phyloP scores from a whole-genome alignment of 2,888 invertebrate genomes.

The Synergus laeviventris region DNA sequence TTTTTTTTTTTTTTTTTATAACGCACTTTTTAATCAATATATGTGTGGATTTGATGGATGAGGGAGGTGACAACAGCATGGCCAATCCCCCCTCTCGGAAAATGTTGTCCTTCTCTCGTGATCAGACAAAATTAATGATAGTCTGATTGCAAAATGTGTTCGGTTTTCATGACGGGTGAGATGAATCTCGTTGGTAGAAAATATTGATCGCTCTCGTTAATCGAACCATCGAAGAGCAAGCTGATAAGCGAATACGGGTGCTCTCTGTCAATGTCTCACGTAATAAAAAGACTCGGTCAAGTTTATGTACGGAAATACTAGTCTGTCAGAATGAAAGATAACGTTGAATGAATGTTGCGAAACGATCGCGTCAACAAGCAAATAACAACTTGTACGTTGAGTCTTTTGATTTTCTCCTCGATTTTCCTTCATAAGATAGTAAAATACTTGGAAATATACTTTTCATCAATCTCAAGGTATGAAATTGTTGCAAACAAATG shows the following conservation, averaged over 20 bases:
- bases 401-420: not conserved
- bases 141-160: not conserved
- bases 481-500: too few species aligned
- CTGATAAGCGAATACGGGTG: slow-evolving; percentile 21
- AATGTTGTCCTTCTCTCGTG: not conserved
- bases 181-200: not conserved
- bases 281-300: slow-evolving; percentile 7
- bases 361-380: not conserved
- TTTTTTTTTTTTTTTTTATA: too few species aligned
- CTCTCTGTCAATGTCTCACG: slow-evolving; percentile 29
- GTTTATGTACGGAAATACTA: slow-evolving; percentile 6
- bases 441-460: too few species aligned
- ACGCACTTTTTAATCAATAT: too few species aligned
- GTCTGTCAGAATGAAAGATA: not conserved
- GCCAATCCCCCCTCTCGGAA: not conserved
- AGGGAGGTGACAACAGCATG: not conserved
- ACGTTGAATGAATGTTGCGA: not conserved
- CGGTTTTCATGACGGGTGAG: not conserved
- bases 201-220: slow-evolving; percentile 18
- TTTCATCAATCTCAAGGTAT: too few species aligned
- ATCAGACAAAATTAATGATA: slow-evolving; percentile 7
- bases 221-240: slow-evolving; percentile 10
- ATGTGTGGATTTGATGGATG: too few species aligned
- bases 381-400: not conserved
- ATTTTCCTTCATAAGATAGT: not conserved